Conservation (phyloP, 2,113 vertebrate genomes). For the Trogon surrucura region DNA sequence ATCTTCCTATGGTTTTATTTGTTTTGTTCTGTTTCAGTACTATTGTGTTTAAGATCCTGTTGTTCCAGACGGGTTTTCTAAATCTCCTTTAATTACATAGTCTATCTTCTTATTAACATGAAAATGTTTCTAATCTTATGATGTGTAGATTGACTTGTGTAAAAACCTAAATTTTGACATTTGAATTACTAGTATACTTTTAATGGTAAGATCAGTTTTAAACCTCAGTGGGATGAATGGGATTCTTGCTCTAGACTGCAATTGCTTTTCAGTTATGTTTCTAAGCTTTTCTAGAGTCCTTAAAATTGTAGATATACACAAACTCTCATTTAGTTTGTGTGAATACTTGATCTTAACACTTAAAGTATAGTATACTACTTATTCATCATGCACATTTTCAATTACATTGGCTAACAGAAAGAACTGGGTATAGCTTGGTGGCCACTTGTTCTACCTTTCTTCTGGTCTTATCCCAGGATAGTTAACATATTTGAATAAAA, state of each 20-base stretch:
- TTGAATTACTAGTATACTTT: background rate
- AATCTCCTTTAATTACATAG: background rate
- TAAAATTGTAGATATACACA: background rate
- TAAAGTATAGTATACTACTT: background rate
- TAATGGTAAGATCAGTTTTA: background rate
- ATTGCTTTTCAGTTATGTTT: background rate
- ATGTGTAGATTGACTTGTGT: background rate
- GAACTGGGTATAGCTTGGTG: background rate
- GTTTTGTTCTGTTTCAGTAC: constrained; percentile 1
- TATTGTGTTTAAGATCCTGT: background rate
- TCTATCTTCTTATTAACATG: background rate
- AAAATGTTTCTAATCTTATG: background rate
- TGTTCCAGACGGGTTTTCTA: background rate
- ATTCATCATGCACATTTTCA: background rate
- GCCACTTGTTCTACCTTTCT: background rate
- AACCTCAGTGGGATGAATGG: background rate
- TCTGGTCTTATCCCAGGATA: background rate
- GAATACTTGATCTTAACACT: background rate
- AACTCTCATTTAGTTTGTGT: background rate
- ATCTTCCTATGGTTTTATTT: background rate
- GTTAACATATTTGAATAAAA: background rate
- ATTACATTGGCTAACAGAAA: background rate
- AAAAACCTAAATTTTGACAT: background rate
- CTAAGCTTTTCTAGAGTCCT: background rate
- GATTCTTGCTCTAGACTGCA: background rate